Conservation (phyloP, 1,140 invertebrate genomes). For the Neodiprion lecontei region DNA sequence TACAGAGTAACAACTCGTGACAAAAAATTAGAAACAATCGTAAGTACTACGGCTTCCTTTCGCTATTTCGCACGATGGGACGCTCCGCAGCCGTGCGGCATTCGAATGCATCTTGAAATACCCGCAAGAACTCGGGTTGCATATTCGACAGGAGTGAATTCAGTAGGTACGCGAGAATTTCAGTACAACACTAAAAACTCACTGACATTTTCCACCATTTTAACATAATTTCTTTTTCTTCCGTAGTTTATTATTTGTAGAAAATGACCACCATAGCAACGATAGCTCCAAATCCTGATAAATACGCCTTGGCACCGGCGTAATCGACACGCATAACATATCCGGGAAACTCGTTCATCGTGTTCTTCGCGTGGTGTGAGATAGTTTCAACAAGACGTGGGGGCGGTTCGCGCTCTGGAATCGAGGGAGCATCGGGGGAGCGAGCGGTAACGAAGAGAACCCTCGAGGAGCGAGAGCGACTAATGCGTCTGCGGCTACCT, state of each 20-base stretch:
- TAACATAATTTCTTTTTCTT: no score
- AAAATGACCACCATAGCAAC: no score
- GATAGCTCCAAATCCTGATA: no score
- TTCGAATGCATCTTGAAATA: neutral
- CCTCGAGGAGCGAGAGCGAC: conserved; percentile 48
- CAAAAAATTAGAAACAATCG: no score
- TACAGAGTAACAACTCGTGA: no score
- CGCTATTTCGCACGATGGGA: neutral
- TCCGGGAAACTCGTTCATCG: no score
- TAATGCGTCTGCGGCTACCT: conserved; percentile 64
- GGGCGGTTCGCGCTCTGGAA: conserved; percentile 14
- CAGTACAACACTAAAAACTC: neutral
- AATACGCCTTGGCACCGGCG: no score
- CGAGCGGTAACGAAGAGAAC: conserved; percentile 29
- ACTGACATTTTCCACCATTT: neutral
- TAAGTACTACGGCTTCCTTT: no score
- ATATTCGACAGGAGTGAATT: neutral
- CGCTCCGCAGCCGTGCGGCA: neutral
- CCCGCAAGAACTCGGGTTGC: neutral
- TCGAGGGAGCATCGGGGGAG: neutral
- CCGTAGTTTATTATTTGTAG: no score
- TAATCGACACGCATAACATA: no score
- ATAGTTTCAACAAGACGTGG: no score
- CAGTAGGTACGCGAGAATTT: neutral
- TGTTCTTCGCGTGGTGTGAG: no score